Evolutionary conservation across 1,140 invertebrate species (phyloP).

Genomic region (Pseudobourletiella spinata): DNA sequence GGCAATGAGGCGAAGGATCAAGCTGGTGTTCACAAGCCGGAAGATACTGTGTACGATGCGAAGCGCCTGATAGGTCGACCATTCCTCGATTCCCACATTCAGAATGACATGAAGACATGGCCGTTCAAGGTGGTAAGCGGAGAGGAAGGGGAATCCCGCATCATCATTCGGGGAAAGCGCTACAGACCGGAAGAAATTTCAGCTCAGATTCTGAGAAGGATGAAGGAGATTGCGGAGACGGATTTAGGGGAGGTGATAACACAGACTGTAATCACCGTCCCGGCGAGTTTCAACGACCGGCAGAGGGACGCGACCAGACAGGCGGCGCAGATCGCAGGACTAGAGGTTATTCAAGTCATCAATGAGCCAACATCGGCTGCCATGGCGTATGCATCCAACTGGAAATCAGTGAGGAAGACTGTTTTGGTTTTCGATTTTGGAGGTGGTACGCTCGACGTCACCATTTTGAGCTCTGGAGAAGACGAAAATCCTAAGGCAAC

Average conservation of each 20-base stretch:
- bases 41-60: constrained; percentile 41
- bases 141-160: neutral
- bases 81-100: constrained; percentile 46
- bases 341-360: constrained; percentile 97
- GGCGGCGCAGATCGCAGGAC: constrained; percentile 77
- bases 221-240: constrained; percentile 39
- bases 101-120: constrained; percentile 49
- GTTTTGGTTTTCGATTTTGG: constrained; percentile 42
- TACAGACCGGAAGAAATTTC: constrained; percentile 48
- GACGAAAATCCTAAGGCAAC: neutral
- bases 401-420: constrained; percentile 51
- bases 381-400: constrained; percentile 98
- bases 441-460: constrained; percentile 51
- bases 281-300: constrained; percentile 97
- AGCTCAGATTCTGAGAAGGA: constrained; percentile 45
- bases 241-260: constrained; percentile 51
- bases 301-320: constrained; percentile 95
- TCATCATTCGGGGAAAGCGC: constrained; percentile 41
- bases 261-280: constrained; percentile 94
- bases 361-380: constrained; percentile 99
- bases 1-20: neutral
- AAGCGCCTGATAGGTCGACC: constrained; percentile 50
- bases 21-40: constrained; percentile 3
- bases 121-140: constrained; percentile 9
- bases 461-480: constrained; percentile 45